Evolutionary conservation across 2,797 vertebrate genomes (phyloP), one percentile per base, ranked within the genome.

Genomic region (Phyllotis vaccarum): DNA sequence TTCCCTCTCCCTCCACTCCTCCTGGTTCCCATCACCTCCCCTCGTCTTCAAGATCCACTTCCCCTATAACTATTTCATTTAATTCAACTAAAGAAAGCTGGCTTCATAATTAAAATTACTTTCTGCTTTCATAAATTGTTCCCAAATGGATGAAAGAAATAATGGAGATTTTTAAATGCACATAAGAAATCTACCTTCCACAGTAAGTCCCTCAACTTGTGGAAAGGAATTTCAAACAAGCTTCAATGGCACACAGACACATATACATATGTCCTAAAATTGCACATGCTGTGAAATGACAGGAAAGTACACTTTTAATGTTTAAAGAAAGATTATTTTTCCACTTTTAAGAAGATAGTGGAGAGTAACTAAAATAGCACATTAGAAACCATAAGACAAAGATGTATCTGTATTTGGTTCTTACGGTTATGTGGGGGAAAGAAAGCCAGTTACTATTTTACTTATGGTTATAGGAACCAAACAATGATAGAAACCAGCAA

Each of bases 231-330:
- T 64, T 94, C 22, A 75, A 93, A 78, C 11, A 72, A 6, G 14
- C 46, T n/a, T 85, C 52, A 27, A 64, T n/a, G 6, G 19, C 13
- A 40, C 13, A 70, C 3, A 49, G 16, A 5, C n/a, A 56, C 9
- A 40, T 56, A 37, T 31, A 19, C 43, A 62, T 31, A 37, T 58
- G 19, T 74, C 2, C 37, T 58, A 3, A 64, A 94, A 88, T 17
- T n/a, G 37, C 2, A 70, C 4, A 78, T 79, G 6, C 31, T 95
- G 37, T 94, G 54, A 91, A 89, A 72, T 86, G 19, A 68, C 34
- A 92, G 12, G 22, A 94, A 62, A 89, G 78, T 68, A 95, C 27
- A 90, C 72, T 75, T 94, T 93, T 82, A 19, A 72, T 93, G 21
- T 72, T 80, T 64, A 17, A 5, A 90, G 13, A 89, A 86, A 94